phyloP scores from a whole-genome alignment of 1,140 invertebrate species.

The Drosophila pectinifera region DNA sequence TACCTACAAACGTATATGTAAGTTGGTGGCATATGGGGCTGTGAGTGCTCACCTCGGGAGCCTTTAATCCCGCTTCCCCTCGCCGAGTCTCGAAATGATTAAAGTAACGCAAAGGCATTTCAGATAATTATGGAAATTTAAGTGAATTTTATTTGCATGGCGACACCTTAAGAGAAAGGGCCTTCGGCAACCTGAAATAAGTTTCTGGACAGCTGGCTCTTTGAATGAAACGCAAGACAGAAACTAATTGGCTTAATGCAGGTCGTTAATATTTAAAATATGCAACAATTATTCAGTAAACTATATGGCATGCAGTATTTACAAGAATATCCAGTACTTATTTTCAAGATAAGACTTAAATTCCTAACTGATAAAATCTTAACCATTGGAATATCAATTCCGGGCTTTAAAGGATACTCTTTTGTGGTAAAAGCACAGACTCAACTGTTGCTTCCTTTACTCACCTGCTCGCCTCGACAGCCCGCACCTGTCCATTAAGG shows the following conservation, averaged over 20 bases:
- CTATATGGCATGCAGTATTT: too few relatives aligned
- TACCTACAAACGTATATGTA: background rate
- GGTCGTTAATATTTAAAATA: background rate
- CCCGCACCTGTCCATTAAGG: conserved; percentile 18
- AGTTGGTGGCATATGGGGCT: conserved; percentile 14
- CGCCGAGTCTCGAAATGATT: conserved; percentile 1
- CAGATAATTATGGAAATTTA: conserved; percentile 15
- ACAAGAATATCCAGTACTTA: too few relatives aligned
- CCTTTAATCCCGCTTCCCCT: conserved; percentile 3
- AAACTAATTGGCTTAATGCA: too few relatives aligned
- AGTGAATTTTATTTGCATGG: conserved; percentile 26
- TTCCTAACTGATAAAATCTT: too few relatives aligned
- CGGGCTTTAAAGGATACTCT: background rate
- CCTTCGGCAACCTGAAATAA: background rate
- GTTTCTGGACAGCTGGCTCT: background rate
- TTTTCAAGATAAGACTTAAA: too few relatives aligned
- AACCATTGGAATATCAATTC: too few relatives aligned
- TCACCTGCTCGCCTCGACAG: background rate
- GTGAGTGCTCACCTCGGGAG: conserved; percentile 19
- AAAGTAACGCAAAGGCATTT: conserved; percentile 13
- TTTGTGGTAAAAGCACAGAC: too few relatives aligned
- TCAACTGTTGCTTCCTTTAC: conserved; percentile 27
- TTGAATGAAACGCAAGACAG: background rate
- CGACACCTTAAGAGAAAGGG: conserved; percentile 10
- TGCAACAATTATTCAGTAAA: too few relatives aligned